A percentile compares a stretch with the other conserved stretches of the same genome.
Evolutionary conservation across 1,140 invertebrate genomes (phyloP).

Genomic region (Patella vulgata): DNA sequence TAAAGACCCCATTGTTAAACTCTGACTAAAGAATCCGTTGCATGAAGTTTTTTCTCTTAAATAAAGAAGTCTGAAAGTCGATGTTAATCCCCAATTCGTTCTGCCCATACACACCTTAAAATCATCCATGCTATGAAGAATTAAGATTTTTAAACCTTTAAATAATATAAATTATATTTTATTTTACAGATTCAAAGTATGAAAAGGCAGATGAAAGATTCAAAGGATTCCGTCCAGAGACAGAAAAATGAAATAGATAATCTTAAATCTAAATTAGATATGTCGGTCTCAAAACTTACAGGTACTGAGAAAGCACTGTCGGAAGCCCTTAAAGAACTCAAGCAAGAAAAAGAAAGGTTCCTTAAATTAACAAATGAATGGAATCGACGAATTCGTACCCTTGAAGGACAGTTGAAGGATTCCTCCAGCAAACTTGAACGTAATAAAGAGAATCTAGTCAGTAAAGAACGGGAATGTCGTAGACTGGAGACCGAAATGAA

Average conservation of each 20-base stretch:
- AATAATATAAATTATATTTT: constrained; percentile 10
- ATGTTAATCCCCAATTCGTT: too few species aligned
- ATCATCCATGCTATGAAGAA: too few species aligned
- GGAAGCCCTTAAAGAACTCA: constrained; percentile 54
- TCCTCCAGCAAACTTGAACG: constrained; percentile 48
- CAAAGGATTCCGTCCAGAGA: constrained; percentile 46
- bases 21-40: too few species aligned
- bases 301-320: constrained; percentile 59
- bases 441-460: constrained; percentile 38
- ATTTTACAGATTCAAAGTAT: constrained; percentile 46
- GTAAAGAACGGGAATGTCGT: constrained; percentile 55
- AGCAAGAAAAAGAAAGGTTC: constrained; percentile 57
- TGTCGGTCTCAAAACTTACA: constrained; percentile 57
- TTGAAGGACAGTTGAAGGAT: constrained; percentile 54
- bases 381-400: constrained; percentile 50
- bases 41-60: too few species aligned
- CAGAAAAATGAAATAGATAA: constrained; percentile 56
- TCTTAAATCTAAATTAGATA: constrained; percentile 57
- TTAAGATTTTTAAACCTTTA: too few species aligned
- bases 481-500: constrained; percentile 53
- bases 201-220: constrained; percentile 58
- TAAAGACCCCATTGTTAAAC: too few species aligned
- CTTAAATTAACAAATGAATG: constrained; percentile 56
- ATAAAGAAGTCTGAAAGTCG: too few species aligned
- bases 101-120: too few species aligned